These are phyloP conservation scores for Acrocephalus kingi DNA, from an alignment of 2,113 vertebrate genomes.

Conservation along the genomic window DNA sequence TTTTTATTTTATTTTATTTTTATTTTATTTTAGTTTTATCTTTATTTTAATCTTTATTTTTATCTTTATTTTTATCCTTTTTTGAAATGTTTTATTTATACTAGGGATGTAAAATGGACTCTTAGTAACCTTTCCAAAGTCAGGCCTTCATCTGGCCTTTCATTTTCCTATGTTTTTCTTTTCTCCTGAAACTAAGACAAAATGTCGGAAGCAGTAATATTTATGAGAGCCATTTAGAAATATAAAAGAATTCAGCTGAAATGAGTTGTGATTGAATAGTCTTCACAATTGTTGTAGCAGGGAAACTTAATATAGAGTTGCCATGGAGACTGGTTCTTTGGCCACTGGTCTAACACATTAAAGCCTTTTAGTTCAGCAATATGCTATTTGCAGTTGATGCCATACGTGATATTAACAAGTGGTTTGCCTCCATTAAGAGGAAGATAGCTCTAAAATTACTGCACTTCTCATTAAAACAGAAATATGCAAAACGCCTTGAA, in stretches of 20 bases:
- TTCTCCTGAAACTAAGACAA: conserved; percentile 51
- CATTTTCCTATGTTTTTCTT: neutral
- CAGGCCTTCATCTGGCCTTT: neutral
- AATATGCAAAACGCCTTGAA: conserved; percentile 15
- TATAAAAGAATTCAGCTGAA: conserved; percentile 58
- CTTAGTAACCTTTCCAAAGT: neutral
- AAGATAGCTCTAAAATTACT: conserved; percentile 27
- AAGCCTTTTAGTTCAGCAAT: conserved; percentile 72
- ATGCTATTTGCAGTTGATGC: conserved; percentile 66
- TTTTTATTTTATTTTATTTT: neutral
- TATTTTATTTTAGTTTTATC: neutral
- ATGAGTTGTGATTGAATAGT: conserved; percentile 66
- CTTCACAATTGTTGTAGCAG: conserved; percentile 25
- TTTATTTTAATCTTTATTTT: neutral
- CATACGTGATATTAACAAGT: conserved; percentile 67
- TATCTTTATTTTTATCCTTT: neutral
- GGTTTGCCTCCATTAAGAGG: conserved; percentile 48
- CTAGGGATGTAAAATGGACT: neutral
- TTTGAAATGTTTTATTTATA: neutral
- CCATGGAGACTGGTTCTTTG: conserved; percentile 77
- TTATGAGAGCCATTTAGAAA: conserved; percentile 66
- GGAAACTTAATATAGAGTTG: conserved; percentile 71
- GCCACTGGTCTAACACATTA: conserved; percentile 72
- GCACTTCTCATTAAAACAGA: conserved; percentile 35
- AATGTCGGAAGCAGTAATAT: conserved; percentile 55